Conservation (phyloP, 1,140 invertebrate species). For the Trissolcus basalis region DNA sequence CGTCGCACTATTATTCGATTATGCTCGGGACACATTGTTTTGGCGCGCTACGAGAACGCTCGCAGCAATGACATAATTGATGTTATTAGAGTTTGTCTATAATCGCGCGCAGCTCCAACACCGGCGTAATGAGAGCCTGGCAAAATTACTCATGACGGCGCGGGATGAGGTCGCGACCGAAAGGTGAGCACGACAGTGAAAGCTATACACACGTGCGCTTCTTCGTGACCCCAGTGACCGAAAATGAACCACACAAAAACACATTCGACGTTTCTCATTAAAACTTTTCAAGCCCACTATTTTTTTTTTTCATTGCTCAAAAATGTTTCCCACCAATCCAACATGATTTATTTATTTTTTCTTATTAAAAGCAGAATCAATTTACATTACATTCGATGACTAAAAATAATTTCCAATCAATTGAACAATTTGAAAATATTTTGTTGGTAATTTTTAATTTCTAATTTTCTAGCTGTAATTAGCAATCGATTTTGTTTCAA, state of each 20-base stretch:
- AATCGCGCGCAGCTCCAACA: conserved; percentile 65
- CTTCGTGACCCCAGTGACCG: neutral
- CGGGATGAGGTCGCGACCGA: conserved; percentile 26
- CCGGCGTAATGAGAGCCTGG: conserved; percentile 61
- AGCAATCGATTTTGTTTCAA: no score
- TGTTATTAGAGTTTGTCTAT: conserved; percentile 72
- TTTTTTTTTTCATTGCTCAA: no score
- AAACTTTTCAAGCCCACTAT: no score
- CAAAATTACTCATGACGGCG: conserved; percentile 70
- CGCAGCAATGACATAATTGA: conserved; percentile 72
- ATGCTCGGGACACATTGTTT: conserved; percentile 62
- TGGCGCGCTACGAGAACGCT: conserved; percentile 57
- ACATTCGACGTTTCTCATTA: neutral
- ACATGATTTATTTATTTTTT: no score
- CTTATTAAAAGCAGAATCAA: no score
- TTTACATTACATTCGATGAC: no score
- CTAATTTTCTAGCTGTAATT: no score
- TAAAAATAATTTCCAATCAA: no score
- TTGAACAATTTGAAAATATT: no score
- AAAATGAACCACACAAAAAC: neutral
- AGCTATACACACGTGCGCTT: conserved; percentile 10
- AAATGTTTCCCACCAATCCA: no score
- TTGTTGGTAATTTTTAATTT: no score
- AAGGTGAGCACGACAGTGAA: conserved; percentile 54
- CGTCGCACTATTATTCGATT: conserved; percentile 34